Base-by-base conservation (phyloP, 2,797 vertebrate species). In the Nannoperca australis region DNA sequence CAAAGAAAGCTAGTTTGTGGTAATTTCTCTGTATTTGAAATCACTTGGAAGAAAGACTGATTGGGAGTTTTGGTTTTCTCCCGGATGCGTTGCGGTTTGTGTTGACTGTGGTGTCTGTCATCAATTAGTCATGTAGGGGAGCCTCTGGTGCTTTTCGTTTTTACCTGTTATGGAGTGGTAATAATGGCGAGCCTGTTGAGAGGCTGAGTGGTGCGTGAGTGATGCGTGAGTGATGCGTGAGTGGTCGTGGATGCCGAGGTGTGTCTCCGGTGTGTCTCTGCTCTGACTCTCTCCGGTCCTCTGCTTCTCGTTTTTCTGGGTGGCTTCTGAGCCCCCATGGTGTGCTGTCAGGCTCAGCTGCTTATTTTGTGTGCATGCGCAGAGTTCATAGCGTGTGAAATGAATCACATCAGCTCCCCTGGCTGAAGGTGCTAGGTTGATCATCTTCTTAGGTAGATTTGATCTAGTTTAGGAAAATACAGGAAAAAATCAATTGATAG, bases 71-170 rank as follows among this genome's bases (percentile, higher is more conserved):
- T 36, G 5, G 15, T 49, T 64, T 75, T 53, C 2, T 50, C 7
- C 61, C 70, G 72, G 73, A 53, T 82, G 72, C 13, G 3, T 15
- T 58, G 27, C 20, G 63, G 27, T 82, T 73, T 71, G 22, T 56
- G 68, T 63, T 82, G 75, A 72, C 65, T 38, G 14, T 58, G 17
- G n/a, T 42, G 36, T 40, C 34, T 49, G 84, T 90, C 86, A 88
- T 72, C 62, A 40, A 24, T 90, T 89, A 91, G 86, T 91, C 88
- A 92, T 72, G 36, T 10, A 85, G 81, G 70, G 85, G 87, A 85
- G 66, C 18, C 62, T 56, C 53, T 0, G 58, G 71, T 69, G 54
- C 20, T 24, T 44, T 30, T 3, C 45, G 62, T 73, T 74, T 74
- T 66, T 51, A 74, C 79, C 74, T 66, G 69, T 64, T 82, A 50